Evolutionary conservation across 35 echinoderm and acorn worm genomes (phyloP).

Genomic region (Nesometra sesokonis): DNA sequence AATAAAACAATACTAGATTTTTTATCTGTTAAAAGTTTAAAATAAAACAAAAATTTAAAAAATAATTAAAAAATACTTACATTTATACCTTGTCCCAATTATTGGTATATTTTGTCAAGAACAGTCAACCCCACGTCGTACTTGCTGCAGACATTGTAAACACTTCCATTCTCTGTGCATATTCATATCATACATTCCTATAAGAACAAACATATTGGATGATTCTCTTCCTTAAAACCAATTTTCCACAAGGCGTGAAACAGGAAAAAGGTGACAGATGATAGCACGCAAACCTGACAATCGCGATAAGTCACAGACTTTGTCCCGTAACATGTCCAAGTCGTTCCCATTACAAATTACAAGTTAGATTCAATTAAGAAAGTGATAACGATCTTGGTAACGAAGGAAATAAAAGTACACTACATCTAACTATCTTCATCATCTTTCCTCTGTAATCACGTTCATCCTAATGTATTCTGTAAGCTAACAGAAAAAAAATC

Average conservation of each 20-base stretch:
- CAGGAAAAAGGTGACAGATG: not conserved
- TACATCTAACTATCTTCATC: not conserved
- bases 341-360: not conserved
- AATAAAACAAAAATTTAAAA: too few relatives aligned
- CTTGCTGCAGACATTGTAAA: not conserved
- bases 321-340: not conserved
- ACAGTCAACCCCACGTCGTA: not conserved
- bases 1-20: too few relatives aligned
- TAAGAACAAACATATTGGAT: not conserved
- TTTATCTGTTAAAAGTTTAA: too few relatives aligned
- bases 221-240: not conserved
- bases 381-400: not conserved
- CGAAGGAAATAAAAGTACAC: not conserved
- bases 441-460: not conserved
- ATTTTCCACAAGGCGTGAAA: not conserved
- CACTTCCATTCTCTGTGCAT: not conserved
- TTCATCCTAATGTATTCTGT: not conserved
- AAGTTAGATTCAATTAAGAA: not conserved
- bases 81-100: not conserved
- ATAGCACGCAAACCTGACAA: not conserved
- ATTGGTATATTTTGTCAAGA: not conserved
- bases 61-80: not conserved
- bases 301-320: not conserved
- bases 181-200: not conserved
- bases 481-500: too few relatives aligned